Evolutionary conservation across 1,140 invertebrate species (phyloP), one percentile per base, ranked within the genome.

Genomic region (Diuraphis noxia): DNA sequence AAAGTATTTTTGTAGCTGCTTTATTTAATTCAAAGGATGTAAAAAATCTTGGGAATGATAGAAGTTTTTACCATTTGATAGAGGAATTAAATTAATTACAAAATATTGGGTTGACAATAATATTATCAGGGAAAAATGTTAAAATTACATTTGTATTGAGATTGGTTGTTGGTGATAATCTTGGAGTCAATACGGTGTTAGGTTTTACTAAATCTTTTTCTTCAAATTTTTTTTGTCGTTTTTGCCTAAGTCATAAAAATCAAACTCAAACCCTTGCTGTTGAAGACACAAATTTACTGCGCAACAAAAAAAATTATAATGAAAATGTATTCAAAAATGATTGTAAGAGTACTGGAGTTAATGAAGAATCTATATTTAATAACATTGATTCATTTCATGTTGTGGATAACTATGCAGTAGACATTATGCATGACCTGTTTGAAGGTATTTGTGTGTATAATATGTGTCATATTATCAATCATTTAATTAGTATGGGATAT

Each of bases 271-370:
- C 10, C 23, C 6, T 89, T 89, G 38, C 38, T n/a, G 23, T n/a
- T 89, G 88, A 89, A 77, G 38, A 77, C 21, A 17, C 17, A 40
- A 72, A 72, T 72, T 41, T 89, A 41, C 56, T 89, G 17, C 38
- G 88, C 21, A 90, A 63, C 13, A 77, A 63, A 72, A 8, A 10
- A 30, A 90, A 79, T 41, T 90, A 90, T 90, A n/a, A 40, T 41
- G 88, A 90, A 90, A 40, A 90, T 90, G 36, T 90, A 34, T 9
- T 7, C 25, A 30, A 40, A 72, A 90, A 90, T 79, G 43, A 90
- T 21, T 34, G 23, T 41, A 34, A 63, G 8, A 34, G 9, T n/a
- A 90, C 88, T 72, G 88, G 88, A 25, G 2, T 89, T 41, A 13
- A 13, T 36, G 88, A 89, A 63, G 30, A 40, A 34, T 56, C 38